Percentiles rank a stretch among this genome's conserved stretches.
Evolutionary conservation across 2,113 vertebrate species (phyloP).

Genomic region (Psammodynastes pulverulentus): DNA sequence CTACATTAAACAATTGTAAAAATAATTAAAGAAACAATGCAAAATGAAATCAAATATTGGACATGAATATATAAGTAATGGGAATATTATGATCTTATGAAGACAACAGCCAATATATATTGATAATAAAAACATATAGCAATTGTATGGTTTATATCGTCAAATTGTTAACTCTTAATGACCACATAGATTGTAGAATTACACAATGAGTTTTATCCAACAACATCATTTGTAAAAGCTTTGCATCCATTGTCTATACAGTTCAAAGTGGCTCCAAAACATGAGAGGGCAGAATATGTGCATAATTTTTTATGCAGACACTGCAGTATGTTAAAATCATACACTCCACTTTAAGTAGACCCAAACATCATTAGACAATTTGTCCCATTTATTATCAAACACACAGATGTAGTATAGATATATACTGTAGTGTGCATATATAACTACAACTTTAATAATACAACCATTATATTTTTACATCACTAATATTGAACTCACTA

Average conservation of each 20-base stretch:
- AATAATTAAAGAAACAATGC: conserved; percentile 40
- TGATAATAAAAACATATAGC: neutral
- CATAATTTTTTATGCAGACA: conserved; percentile 25
- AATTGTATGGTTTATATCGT: neutral
- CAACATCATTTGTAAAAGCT: neutral
- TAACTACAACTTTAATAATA: conserved; percentile 53
- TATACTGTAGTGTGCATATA: neutral
- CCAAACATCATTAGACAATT: conserved; percentile 33
- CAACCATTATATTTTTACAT: conserved; percentile 54
- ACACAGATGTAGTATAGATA: conserved; percentile 50
- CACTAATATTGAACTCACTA: conserved; percentile 61
- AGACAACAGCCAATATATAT: neutral
- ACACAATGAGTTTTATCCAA: neutral
- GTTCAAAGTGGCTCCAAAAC: conserved; percentile 1
- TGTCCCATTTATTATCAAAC: conserved; percentile 34
- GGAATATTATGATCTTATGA: neutral
- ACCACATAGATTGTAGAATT: neutral
- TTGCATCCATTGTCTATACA: neutral
- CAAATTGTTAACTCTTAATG: neutral
- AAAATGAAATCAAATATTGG: conserved; percentile 44
- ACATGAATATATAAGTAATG: neutral
- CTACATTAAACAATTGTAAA: conserved; percentile 50
- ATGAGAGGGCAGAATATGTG: neutral
- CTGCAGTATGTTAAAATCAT: neutral
- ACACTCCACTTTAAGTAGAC: conserved; percentile 41